Conservation (phyloP, 2,888 invertebrate genomes). For the Agrotis segetum region DNA sequence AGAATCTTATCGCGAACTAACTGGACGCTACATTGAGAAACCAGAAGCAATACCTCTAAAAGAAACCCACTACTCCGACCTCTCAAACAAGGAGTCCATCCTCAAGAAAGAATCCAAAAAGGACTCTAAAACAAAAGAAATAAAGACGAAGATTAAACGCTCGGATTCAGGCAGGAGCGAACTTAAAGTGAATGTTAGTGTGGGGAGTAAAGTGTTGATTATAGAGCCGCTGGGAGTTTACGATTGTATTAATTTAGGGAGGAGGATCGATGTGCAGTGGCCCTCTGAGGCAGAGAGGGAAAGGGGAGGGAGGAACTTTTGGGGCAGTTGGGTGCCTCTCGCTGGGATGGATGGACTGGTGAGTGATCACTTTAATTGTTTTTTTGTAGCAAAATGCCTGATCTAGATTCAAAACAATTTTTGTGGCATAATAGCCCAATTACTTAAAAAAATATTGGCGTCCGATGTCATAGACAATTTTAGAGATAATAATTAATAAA, state of each 20-base stretch:
- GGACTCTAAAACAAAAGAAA: slow-evolving; percentile 82
- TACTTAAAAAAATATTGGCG: background rate
- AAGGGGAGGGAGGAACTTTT: slow-evolving; percentile 96
- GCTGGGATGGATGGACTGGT: slow-evolving; percentile 98
- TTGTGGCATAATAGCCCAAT: no score
- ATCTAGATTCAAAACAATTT: no score
- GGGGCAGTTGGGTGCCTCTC: slow-evolving; percentile 97
- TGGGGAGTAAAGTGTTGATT: slow-evolving; percentile 87
- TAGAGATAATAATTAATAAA: no score
- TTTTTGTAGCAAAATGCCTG: no score
- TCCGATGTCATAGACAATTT: background rate
- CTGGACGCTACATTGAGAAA: slow-evolving; percentile 87
- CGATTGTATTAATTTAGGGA: slow-evolving; percentile 97
- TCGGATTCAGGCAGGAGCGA: slow-evolving; percentile 86
- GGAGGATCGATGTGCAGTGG: slow-evolving; percentile 98
- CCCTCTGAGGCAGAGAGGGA: slow-evolving; percentile 97
- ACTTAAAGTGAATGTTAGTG: slow-evolving; percentile 82
- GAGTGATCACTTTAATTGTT: slow-evolving; percentile 59
- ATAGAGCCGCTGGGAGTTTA: slow-evolving; percentile 93
- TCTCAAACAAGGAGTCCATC: slow-evolving; percentile 79
- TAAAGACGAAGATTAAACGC: slow-evolving; percentile 85
- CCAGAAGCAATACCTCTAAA: slow-evolving; percentile 81
- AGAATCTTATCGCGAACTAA: slow-evolving; percentile 87
- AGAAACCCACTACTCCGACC: slow-evolving; percentile 82
- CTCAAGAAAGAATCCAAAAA: slow-evolving; percentile 80